Evolutionary conservation across 2,113 vertebrate genomes (phyloP).

Genomic region (Empidonax alnorum): DNA sequence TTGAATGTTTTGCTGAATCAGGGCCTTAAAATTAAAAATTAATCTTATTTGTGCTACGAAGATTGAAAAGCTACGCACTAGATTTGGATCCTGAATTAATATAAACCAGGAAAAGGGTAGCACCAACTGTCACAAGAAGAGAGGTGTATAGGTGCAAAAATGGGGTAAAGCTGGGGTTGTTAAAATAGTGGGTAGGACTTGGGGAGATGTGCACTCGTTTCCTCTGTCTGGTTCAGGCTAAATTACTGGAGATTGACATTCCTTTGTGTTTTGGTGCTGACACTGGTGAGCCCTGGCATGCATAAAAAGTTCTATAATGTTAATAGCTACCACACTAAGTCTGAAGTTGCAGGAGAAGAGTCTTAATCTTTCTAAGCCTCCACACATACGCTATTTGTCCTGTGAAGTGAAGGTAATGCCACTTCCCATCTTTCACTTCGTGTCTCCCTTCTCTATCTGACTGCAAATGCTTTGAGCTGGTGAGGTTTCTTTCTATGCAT

Average conservation of each 20-base stretch:
- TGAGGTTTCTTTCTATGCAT: accelerated
- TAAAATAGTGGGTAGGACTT: not conserved
- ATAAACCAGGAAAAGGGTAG: conserved; percentile 1
- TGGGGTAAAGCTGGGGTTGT: not conserved
- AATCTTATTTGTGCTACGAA: conserved; percentile 66
- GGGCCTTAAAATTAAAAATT: conserved; percentile 70
- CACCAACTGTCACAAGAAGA: conserved; percentile 43
- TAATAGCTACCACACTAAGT: not conserved
- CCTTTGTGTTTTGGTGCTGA: not conserved
- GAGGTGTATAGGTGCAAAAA: conserved; percentile 16
- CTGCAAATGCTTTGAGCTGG: not conserved
- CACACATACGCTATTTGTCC: not conserved
- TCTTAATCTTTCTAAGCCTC: conserved; percentile 14
- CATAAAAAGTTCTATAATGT: not conserved
- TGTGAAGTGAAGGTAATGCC: not conserved
- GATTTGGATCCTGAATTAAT: conserved; percentile 62
- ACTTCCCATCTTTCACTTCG: not conserved
- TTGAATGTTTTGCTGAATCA: conserved; percentile 66
- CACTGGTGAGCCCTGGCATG: not conserved
- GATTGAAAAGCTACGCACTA: conserved; percentile 53
- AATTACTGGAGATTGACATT: not conserved
- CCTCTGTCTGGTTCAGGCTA: not conserved
- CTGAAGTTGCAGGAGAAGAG: conserved; percentile 4
- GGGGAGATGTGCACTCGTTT: not conserved
- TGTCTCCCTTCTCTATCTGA: not conserved